Evolutionary conservation across 2,888 invertebrate genomes (phyloP).

Genomic region (Orthosia gracilis): DNA sequence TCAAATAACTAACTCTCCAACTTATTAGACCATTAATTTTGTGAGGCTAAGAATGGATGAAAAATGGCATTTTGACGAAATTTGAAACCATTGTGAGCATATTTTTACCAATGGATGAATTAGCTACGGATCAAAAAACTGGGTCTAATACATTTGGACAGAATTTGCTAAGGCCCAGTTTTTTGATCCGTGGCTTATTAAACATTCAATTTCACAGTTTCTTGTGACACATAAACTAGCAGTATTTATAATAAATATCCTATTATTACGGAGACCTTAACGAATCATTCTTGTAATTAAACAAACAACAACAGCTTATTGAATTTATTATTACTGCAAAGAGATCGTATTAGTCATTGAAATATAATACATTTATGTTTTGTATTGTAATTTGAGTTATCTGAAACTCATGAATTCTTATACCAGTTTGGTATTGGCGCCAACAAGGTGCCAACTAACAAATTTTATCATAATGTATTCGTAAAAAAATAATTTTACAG

Average conservation of each 20-base stretch:
- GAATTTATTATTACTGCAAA: constrained; percentile 17
- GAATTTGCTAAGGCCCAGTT: no score
- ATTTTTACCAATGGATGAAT: no score
- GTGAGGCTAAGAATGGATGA: no score
- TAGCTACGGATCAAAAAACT: no score
- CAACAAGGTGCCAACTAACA: not conserved
- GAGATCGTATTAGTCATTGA: constrained; percentile 39
- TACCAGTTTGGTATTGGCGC: not conserved
- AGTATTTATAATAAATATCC: constrained; percentile 4
- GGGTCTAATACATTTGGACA: no score
- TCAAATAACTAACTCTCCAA: no score
- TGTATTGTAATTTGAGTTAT: constrained; percentile 19
- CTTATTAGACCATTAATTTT: no score
- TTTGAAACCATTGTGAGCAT: no score
- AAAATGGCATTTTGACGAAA: no score
- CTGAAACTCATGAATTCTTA: constrained; percentile 30
- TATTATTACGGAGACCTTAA: constrained; percentile 12
- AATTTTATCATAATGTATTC: not conserved
- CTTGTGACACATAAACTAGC: not conserved
- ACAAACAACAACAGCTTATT: constrained; percentile 23
- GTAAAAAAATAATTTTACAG: constrained; percentile 12
- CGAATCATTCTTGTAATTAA: constrained; percentile 36
- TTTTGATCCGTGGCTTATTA: no score
- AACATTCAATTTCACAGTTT: no score
- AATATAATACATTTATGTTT: constrained; percentile 28